These are phyloP conservation scores for Caranx ignobilis DNA, from an alignment of 2,113 vertebrate genomes.

Conservation along the genomic window DNA sequence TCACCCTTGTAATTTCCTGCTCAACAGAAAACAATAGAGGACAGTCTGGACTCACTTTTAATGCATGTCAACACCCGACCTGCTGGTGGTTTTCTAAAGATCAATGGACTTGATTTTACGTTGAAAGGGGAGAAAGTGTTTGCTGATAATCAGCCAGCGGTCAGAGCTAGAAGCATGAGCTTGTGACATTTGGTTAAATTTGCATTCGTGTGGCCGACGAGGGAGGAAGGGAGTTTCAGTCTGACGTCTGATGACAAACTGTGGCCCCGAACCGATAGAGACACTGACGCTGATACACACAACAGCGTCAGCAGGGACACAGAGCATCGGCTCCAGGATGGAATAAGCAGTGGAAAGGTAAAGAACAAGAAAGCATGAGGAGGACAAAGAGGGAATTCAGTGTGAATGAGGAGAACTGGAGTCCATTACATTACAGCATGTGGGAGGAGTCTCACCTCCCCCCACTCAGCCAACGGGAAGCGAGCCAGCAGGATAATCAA, in stretches of 20 bases:
- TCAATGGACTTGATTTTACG: not conserved
- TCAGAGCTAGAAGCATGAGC: not conserved
- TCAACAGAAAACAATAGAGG: not conserved
- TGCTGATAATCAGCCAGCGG: not conserved
- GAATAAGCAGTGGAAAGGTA: not conserved
- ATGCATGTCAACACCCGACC: not conserved
- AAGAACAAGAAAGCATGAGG: not conserved
- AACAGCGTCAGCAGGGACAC: not conserved
- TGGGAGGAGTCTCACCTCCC: constrained; percentile 75
- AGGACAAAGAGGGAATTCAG: constrained; percentile 41
- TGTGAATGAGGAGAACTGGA: constrained; percentile 27
- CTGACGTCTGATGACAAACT: not conserved
- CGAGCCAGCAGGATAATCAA: constrained; percentile 75
- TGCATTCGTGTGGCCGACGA: not conserved
- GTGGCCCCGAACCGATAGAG: not conserved
- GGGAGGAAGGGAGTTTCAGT: not conserved
- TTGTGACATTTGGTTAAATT: constrained; percentile 8
- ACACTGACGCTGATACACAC: not conserved
- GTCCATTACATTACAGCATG: constrained; percentile 46
- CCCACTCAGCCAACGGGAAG: constrained; percentile 71
- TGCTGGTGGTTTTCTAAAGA: not conserved
- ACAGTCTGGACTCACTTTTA: not conserved
- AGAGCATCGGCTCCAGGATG: not conserved
- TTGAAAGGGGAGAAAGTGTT: not conserved
- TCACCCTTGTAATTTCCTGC: not conserved